Conservation (phyloP, 2,797 vertebrate species). For the Lagorchestes hirsutus region DNA sequence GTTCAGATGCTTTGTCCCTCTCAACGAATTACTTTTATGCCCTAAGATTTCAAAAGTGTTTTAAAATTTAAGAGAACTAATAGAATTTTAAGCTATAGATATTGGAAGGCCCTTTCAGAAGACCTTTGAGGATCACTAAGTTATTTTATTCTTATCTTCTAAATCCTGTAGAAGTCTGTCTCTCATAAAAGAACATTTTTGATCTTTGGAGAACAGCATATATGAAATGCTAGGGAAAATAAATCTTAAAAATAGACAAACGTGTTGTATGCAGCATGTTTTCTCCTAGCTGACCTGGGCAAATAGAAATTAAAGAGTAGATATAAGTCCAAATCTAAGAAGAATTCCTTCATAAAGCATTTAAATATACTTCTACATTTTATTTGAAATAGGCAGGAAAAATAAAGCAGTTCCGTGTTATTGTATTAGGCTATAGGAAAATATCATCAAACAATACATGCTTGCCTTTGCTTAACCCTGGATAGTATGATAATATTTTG, state of each 20-base stretch:
- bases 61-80: not conserved
- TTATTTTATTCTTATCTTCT: not conserved
- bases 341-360: constrained; percentile 49
- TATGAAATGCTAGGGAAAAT: not conserved
- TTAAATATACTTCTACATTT: constrained; percentile 45
- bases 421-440: constrained; percentile 61
- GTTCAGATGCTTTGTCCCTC: not conserved
- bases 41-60: not conserved
- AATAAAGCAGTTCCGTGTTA: constrained; percentile 56
- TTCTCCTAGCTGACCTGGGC: constrained; percentile 38
- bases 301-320: constrained; percentile 30
- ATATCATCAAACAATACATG: constrained; percentile 20
- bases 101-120: not conserved
- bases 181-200: not conserved
- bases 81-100: not conserved
- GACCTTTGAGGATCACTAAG: not conserved
- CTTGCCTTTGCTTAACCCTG: not conserved
- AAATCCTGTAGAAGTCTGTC: not conserved
- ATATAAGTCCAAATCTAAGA: constrained; percentile 25
- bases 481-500: constrained; percentile 6
- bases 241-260: constrained; percentile 26
- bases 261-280: not conserved
- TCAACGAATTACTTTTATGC: not conserved
- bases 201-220: not conserved
- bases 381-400: constrained; percentile 28